Evolutionary conservation across 2,888 invertebrate genomes (phyloP), one percentile per base, ranked within the genome.

Genomic region (Trilocha varians): DNA sequence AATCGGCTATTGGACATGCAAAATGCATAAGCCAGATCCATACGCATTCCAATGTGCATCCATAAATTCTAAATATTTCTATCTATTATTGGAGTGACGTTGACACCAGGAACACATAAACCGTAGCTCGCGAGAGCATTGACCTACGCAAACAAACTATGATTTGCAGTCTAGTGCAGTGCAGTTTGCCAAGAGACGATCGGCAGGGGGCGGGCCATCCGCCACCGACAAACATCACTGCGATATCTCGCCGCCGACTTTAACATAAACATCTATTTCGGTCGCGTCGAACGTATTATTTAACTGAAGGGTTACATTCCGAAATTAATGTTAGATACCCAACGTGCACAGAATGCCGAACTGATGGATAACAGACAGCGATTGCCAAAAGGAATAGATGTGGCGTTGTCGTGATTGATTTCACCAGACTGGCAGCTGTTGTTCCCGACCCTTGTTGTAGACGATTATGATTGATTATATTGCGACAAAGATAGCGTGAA

Each of bases 71-170:
- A 68, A 66, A 63, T 78, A 79, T 83, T 82, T 74, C 78, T 75
- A 78, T 79, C 83, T 84, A 84, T 83, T 83, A 83, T 78, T 84
- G 80, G 79, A 72, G 69, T 71, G 73, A 77, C 73, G 73, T 71
- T 69, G 77, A 83, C 84, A 84, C 76, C 75, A 83, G 85, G 80
- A 84, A 83, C 77, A 79, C 75, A 82, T 79, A 78, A 79, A 80
- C 78, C 68, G 76, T 73, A 70, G 62, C 63, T 65, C 59, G 56
- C 61, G 71, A 70, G 84, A 70, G 75, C 84, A 70, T 78, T 82
- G 83, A 83, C 85, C 84, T 74, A 68, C 72, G 76, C 78, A 71
- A 83, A 79, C 78, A 78, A 76, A 57, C 65, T 78, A 78, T 79
- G 80, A 84, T 84, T 82, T 83, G 80, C 79, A 78, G 77, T 74